A percentile compares a stretch with the other conserved stretches of the same genome.
Conservation (phyloP, 2,888 invertebrate genomes). For the Apotomis turbidana region DNA sequence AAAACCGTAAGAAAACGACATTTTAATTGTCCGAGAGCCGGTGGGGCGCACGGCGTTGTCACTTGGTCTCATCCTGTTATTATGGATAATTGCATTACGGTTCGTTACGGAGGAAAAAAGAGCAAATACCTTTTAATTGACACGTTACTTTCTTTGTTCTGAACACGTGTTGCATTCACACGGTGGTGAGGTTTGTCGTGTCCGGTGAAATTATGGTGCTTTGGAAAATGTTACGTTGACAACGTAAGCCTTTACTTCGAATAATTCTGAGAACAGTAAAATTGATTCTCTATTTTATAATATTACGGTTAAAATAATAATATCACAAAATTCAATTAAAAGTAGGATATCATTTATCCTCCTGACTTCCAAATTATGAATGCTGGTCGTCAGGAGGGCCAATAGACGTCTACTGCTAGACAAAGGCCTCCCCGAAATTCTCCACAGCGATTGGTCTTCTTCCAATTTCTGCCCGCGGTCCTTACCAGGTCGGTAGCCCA, state of each 20-base stretch:
- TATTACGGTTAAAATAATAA: too few species aligned
- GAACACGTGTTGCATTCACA: conserved; percentile 74
- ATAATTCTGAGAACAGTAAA: background rate
- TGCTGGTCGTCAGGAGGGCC: too few species aligned
- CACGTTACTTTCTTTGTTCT: conserved; percentile 79
- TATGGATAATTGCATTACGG: conserved; percentile 83
- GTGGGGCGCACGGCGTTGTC: conserved; percentile 72
- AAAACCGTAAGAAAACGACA: conserved; percentile 79
- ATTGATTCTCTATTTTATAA: too few species aligned
- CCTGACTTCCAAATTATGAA: too few species aligned
- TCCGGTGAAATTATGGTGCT: conserved; percentile 24
- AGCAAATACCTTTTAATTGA: conserved; percentile 79
- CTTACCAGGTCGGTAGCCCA: too few species aligned
- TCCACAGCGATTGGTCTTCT: too few species aligned
- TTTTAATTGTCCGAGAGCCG: conserved; percentile 81
- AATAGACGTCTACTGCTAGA: too few species aligned
- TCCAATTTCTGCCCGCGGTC: too few species aligned
- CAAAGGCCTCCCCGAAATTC: too few species aligned
- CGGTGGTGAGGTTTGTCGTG: conserved; percentile 46
- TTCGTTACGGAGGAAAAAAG: conserved; percentile 80
- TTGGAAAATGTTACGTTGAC: conserved; percentile 4
- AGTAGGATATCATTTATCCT: too few species aligned
- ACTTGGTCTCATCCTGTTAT: conserved; percentile 81
- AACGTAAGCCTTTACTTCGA: background rate
- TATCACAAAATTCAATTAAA: too few species aligned